Conservation (phyloP, 2,797 vertebrate genomes). For the Hylomyscus alleni region DNA sequence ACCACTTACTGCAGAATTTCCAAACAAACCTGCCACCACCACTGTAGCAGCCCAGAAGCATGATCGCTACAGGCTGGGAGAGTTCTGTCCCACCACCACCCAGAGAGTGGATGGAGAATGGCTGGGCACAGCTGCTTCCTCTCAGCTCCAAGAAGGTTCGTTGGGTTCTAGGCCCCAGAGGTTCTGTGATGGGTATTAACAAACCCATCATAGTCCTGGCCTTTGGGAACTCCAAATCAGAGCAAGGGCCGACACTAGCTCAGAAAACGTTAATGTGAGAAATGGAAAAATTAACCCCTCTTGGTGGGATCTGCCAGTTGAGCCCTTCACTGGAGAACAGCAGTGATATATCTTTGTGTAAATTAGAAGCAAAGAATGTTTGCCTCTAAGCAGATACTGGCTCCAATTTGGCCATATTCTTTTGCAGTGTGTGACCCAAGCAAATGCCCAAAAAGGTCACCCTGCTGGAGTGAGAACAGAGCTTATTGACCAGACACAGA, state of each 20-base stretch:
- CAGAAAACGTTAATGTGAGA: background rate
- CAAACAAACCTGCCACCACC: conserved; percentile 74
- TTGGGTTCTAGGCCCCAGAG: background rate
- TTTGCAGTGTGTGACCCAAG: background rate
- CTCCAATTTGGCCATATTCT: background rate
- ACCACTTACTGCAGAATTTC: conserved; percentile 83
- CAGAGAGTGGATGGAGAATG: background rate
- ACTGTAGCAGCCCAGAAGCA: conserved; percentile 31
- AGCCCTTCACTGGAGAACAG: conserved; percentile 37
- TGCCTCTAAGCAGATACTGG: conserved; percentile 11
- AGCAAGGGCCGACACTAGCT: background rate
- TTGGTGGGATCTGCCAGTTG: background rate
- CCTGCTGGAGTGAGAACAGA: background rate
- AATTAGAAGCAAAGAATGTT: background rate
- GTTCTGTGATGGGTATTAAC: background rate
- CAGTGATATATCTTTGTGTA: background rate
- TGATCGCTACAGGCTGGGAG: background rate
- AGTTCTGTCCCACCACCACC: background rate
- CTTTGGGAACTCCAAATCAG: conserved; percentile 33
- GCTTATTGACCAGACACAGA: conserved; percentile 26
- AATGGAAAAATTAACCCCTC: background rate
- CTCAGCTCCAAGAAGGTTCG: background rate
- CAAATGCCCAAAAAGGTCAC: background rate
- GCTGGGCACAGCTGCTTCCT: background rate
- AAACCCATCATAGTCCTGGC: background rate